These are phyloP conservation scores for Tachysurus fulvidraco DNA, from an alignment of 2,113 vertebrate genomes.

Conservation along the genomic window DNA sequence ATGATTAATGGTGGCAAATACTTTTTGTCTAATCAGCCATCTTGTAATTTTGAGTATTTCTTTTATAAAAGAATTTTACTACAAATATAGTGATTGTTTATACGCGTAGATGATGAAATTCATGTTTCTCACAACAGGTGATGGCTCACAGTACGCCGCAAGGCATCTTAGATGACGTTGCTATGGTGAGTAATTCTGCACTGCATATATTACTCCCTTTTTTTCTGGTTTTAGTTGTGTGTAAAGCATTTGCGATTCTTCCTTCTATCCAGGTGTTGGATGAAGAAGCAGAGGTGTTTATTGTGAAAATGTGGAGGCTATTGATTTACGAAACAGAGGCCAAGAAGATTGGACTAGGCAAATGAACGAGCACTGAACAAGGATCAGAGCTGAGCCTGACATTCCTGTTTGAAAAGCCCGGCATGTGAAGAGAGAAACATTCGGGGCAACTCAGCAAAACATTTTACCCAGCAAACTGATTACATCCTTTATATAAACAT, in stretches of 20 bases:
- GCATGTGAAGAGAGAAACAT: constrained; percentile 37
- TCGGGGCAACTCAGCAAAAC: constrained; percentile 43
- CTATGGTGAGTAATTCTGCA: constrained; percentile 84
- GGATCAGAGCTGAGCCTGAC: constrained; percentile 44
- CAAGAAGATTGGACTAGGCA: constrained; percentile 98
- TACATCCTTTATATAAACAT: constrained; percentile 1
- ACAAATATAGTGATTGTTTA: neutral
- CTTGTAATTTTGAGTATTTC: neutral
- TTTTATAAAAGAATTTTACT: neutral
- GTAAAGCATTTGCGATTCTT: neutral
- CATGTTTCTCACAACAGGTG: constrained; percentile 74
- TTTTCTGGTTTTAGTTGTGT: too few relatives aligned
- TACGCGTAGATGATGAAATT: neutral
- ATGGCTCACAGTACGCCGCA: constrained; percentile 98
- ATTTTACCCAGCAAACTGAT: constrained; percentile 22
- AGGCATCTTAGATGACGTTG: constrained; percentile 96
- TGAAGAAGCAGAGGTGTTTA: constrained; percentile 99
- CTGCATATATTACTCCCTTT: neutral
- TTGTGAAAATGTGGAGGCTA: constrained; percentile 99
- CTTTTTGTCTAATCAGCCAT: neutral
- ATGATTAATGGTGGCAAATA: neutral
- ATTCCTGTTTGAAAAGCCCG: constrained; percentile 29
- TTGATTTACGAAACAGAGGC: constrained; percentile 99
- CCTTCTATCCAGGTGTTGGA: constrained; percentile 84
- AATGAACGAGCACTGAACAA: constrained; percentile 74